phyloP scores from a whole-genome alignment of 2,113 vertebrate species.

The Etheostoma cragini region DNA sequence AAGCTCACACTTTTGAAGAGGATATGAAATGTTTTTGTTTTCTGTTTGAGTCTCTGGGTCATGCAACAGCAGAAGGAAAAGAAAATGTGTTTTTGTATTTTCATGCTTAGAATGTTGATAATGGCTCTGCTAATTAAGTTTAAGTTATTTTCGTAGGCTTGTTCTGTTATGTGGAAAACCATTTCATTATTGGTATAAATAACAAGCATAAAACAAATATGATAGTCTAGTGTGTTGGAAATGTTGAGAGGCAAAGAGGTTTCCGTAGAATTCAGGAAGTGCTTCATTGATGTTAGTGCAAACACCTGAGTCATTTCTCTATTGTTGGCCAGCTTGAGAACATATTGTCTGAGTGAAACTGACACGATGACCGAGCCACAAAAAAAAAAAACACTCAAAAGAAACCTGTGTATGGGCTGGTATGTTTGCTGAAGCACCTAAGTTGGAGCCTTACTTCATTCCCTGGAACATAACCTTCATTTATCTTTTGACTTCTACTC shows the following conservation, averaged over 20 bases:
- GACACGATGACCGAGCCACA: slow-evolving; percentile 48
- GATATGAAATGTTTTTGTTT: slow-evolving; percentile 35
- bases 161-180: not conserved
- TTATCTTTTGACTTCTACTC: slow-evolving; percentile 75
- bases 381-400: slow-evolving; percentile 49
- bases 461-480: slow-evolving; percentile 71
- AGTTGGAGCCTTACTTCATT: slow-evolving; percentile 54
- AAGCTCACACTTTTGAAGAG: slow-evolving; percentile 33
- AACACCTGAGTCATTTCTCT: slow-evolving; percentile 31
- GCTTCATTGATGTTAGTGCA: slow-evolving; percentile 10
- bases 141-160: not conserved
- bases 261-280: slow-evolving; percentile 37
- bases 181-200: not conserved
- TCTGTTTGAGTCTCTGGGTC: not conserved
- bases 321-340: slow-evolving; percentile 39
- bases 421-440: slow-evolving; percentile 70
- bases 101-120: not conserved
- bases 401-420: slow-evolving; percentile 47
- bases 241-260: not conserved
- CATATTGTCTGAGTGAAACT: slow-evolving; percentile 44
- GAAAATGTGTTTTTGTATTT: not conserved
- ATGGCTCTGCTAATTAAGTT: not conserved
- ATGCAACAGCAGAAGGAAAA: not conserved
- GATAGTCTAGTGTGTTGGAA: not conserved
- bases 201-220: slow-evolving; percentile 1